These are phyloP conservation scores for Dryococelus australis DNA, from an alignment of 2,888 invertebrate species.

Conservation along the genomic window DNA sequence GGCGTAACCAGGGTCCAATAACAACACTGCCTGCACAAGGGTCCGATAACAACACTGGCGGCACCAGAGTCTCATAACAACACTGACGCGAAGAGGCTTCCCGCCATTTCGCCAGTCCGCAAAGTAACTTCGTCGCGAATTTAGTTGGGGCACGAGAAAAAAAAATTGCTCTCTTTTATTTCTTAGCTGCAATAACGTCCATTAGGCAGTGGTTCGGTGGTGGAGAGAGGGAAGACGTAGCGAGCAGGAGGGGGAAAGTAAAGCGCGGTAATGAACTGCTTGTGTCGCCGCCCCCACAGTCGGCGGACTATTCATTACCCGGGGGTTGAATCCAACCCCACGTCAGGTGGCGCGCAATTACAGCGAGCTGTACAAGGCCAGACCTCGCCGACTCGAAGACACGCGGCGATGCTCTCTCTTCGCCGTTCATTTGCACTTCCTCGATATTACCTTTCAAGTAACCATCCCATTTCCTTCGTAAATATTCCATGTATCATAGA, in stretches of 20 bases:
- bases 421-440: too few species aligned
- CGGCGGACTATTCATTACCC: neutral
- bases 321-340: neutral
- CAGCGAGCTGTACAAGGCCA: neutral
- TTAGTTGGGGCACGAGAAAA: neutral
- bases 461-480: too few species aligned
- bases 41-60: neutral
- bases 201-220: neutral
- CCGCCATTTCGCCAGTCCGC: neutral
- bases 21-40: too few species aligned
- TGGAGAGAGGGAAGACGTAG: neutral
- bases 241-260: neutral
- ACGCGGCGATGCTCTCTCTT: too few species aligned
- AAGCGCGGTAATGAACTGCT: neutral
- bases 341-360: slow-evolving; percentile 3
- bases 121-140: neutral
- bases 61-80: neutral
- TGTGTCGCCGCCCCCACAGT: neutral
- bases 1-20: too few species aligned
- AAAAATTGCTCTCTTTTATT: neutral
- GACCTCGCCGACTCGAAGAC: too few species aligned
- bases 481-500: too few species aligned
- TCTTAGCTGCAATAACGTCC: neutral
- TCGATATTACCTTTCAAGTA: too few species aligned
- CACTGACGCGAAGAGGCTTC: neutral